Evolutionary conservation across 1,140 invertebrate species (phyloP).

Genomic region (Drosophila insularis): DNA sequence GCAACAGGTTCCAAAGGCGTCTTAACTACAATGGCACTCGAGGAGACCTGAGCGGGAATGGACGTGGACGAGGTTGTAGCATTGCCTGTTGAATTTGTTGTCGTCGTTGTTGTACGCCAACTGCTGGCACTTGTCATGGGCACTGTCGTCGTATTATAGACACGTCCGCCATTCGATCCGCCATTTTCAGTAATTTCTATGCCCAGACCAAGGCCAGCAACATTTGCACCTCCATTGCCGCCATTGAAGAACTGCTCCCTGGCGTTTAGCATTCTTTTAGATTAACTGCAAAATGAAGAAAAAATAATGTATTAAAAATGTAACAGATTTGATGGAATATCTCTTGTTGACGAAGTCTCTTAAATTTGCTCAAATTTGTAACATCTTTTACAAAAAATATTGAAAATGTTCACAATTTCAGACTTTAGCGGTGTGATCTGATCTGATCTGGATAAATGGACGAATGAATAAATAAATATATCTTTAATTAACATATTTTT

Average conservation of each 20-base stretch:
- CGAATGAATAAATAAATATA: too few species aligned
- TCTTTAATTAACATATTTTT: too few species aligned
- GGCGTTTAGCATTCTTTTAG: constrained; percentile 61
- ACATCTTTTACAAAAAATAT: too few species aligned
- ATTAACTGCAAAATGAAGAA: constrained; percentile 39
- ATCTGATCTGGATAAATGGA: too few species aligned
- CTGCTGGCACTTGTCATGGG: constrained; percentile 51
- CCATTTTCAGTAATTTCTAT: constrained; percentile 59
- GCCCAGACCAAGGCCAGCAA: constrained; percentile 63
- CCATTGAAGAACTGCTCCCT: constrained; percentile 71
- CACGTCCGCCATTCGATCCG: constrained; percentile 39
- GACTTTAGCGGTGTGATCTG: too few species aligned
- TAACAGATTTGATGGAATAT: neutral
- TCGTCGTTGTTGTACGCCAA: constrained; percentile 47
- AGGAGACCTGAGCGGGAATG: constrained; percentile 8
- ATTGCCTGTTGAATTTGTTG: constrained; percentile 16
- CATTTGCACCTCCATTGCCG: constrained; percentile 35
- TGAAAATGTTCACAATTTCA: too few species aligned
- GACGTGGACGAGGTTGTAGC: constrained; percentile 10
- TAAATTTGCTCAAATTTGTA: too few species aligned
- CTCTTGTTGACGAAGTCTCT: too few species aligned
- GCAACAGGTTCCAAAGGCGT: constrained; percentile 48
- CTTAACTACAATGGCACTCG: constrained; percentile 28
- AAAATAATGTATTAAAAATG: neutral
- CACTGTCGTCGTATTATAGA: constrained; percentile 75